phyloP scores from a whole-genome alignment of 2,113 vertebrate species.

The Paramormyrops kingsleyae region DNA sequence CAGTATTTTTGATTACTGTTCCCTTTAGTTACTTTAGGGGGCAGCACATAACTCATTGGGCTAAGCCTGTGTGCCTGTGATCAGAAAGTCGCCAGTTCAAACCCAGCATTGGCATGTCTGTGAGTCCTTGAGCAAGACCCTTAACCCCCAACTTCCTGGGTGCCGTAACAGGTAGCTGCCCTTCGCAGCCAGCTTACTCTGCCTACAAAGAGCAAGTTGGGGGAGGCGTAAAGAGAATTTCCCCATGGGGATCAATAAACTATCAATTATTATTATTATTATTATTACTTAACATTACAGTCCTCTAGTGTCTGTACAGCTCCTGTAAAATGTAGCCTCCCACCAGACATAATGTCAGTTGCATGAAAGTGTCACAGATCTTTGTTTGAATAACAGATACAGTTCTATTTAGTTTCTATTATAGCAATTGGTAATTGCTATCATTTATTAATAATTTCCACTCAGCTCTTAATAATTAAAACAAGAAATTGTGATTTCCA shows the following conservation, averaged over 20 bases:
- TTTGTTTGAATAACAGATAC: slow-evolving; percentile 52
- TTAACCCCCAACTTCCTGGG: no score
- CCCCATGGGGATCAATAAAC: no score
- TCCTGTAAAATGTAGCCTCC: slow-evolving; percentile 13
- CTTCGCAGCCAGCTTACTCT: no score
- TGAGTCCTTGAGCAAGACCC: no score
- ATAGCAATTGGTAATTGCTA: slow-evolving; percentile 26
- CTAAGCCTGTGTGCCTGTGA: no score
- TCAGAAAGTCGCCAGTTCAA: no score
- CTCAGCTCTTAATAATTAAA: background rate
- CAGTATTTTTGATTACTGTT: background rate
- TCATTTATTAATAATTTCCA: slow-evolving; percentile 38
- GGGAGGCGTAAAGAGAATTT: no score
- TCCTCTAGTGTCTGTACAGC: background rate
- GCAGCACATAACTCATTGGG: no score
- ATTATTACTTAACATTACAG: background rate
- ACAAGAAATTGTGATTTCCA: slow-evolving; percentile 47
- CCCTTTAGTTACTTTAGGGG: background rate
- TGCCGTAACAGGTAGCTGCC: no score
- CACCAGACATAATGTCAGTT: background rate
- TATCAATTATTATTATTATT: no score
- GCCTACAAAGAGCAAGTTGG: no score
- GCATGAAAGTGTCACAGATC: slow-evolving; percentile 55
- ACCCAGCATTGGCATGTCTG: no score
- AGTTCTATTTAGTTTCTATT: background rate